Evolutionary conservation across 2,113 vertebrate species (phyloP).

Genomic region (Nanger granti): DNA sequence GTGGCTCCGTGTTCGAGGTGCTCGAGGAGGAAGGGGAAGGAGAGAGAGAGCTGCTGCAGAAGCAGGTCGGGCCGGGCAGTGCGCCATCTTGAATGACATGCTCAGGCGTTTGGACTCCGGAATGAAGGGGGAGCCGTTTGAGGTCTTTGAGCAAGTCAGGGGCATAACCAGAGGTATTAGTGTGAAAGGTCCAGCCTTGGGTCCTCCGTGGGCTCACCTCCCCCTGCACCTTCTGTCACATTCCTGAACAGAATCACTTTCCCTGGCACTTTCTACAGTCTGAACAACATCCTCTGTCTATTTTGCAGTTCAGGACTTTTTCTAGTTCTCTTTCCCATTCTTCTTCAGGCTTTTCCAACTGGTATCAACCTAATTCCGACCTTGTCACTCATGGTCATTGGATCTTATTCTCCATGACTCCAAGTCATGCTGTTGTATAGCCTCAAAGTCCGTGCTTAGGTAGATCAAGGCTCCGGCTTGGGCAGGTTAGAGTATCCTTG

Average conservation of each 20-base stretch:
- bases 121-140: not conserved
- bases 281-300: not conserved
- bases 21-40: not conserved
- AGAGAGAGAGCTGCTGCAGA: not conserved
- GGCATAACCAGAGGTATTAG: not conserved
- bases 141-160: not conserved
- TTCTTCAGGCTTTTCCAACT: not conserved
- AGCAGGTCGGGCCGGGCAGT: no score
- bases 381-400: not conserved
- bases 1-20: rapidly evolving
- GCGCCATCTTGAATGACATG: not conserved
- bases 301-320: not conserved
- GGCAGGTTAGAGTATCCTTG: not conserved
- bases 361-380: not conserved
- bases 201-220: not conserved
- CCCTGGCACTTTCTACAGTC: not conserved
- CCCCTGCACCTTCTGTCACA: not conserved
- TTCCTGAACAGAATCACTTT: not conserved
- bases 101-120: not conserved
- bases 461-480: not conserved
- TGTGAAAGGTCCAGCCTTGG: not conserved
- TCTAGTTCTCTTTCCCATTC: not conserved
- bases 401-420: not conserved
- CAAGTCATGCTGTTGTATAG: not conserved
- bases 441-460: not conserved